Conservation (phyloP, 2,113 vertebrate genomes). For the Poecile atricapillus region DNA sequence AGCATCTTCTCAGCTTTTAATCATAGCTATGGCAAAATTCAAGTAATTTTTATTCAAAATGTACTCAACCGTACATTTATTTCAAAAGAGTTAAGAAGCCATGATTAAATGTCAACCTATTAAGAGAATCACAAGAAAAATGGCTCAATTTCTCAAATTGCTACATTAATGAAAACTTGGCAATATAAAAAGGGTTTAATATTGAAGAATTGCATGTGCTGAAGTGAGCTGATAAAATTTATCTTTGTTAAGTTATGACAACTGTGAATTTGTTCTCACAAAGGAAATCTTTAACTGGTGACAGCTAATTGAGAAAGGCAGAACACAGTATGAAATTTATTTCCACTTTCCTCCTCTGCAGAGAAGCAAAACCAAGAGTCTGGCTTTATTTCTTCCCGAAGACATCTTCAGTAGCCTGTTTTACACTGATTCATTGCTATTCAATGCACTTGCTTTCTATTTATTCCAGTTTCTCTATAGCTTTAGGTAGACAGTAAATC, state of each 20-base stretch:
- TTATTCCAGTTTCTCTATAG: slow-evolving; percentile 18
- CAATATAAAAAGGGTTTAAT: background rate
- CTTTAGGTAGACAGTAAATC: slow-evolving; percentile 40
- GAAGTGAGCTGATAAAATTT: slow-evolving; percentile 8
- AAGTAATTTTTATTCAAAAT: background rate
- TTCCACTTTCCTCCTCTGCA: background rate
- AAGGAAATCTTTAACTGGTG: slow-evolving; percentile 41
- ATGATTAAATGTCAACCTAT: background rate
- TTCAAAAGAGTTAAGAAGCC: background rate
- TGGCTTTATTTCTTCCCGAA: slow-evolving; percentile 21
- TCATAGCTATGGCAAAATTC: background rate
- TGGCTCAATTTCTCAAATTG: background rate
- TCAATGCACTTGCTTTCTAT: slow-evolving; percentile 5
- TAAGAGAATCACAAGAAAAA: background rate
- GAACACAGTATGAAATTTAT: slow-evolving; percentile 31
- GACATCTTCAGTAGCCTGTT: slow-evolving; percentile 18
- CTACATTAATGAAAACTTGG: background rate
- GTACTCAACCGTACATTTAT: background rate
- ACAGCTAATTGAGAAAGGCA: slow-evolving; percentile 37
- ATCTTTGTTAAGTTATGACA: slow-evolving; percentile 14
- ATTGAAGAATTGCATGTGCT: background rate
- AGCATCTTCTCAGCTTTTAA: background rate
- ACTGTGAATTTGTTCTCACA: slow-evolving; percentile 25
- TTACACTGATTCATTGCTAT: slow-evolving; percentile 51
- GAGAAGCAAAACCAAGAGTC: background rate